Evolutionary conservation across 2,888 invertebrate species (phyloP).

Genomic region (Spatulosminthurus flaviceps): DNA sequence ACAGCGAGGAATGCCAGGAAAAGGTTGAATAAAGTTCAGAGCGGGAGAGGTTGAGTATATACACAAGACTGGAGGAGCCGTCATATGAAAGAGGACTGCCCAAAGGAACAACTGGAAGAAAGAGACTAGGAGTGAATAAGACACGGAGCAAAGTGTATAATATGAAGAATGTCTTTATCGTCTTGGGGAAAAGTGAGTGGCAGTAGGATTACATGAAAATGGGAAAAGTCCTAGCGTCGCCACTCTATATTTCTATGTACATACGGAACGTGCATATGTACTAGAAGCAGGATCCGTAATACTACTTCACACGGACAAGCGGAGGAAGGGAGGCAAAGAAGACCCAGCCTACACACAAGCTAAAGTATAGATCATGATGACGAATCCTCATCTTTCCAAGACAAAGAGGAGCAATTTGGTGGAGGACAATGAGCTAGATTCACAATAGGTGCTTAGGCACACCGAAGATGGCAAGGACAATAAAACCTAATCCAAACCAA

Average conservation of each 20-base stretch:
- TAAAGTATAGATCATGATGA: constrained; percentile 41
- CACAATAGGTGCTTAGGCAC: constrained; percentile 48
- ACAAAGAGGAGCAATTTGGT: constrained; percentile 50
- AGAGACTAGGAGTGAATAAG: constrained; percentile 16
- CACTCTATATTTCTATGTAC: not conserved
- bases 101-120: not conserved
- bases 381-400: constrained; percentile 47
- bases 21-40: not conserved
- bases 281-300: not conserved
- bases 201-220: constrained; percentile 39
- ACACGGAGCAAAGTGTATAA: constrained; percentile 1
- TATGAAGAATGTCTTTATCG: constrained; percentile 28
- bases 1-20: not conserved
- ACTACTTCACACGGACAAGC: not conserved
- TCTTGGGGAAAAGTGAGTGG: constrained; percentile 27
- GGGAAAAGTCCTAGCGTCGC: constrained; percentile 33
- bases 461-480: constrained; percentile 45
- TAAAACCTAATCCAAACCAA: constrained; percentile 46
- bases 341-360: not conserved
- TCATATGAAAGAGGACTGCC: not conserved
- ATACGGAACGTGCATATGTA: not conserved
- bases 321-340: not conserved
- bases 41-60: not conserved
- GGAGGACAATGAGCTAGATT: constrained; percentile 43
- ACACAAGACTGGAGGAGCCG: not conserved